These are phyloP conservation scores for Pseudomyrmex pallidus DNA, from an alignment of 1,140 invertebrate species.

Conservation along the genomic window DNA sequence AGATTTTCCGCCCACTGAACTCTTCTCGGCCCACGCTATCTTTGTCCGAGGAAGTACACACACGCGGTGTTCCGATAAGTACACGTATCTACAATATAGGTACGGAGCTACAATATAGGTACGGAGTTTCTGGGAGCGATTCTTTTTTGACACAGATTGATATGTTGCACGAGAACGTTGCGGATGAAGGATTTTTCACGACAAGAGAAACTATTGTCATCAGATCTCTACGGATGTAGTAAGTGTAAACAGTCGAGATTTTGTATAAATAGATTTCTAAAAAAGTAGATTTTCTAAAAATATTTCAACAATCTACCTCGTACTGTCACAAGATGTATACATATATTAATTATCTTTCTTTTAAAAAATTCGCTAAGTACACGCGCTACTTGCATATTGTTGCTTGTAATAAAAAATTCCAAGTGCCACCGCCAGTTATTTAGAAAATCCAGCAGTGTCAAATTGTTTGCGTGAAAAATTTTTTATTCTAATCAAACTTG, in stretches of 20 bases:
- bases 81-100: not conserved
- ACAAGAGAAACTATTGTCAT: not conserved
- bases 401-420: too few relatives aligned
- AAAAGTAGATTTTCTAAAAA: not conserved
- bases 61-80: not conserved
- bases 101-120: not conserved
- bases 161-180: not conserved
- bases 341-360: too few relatives aligned
- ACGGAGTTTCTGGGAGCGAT: not conserved
- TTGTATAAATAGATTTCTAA: not conserved
- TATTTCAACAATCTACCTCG: not conserved
- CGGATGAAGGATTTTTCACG: not conserved
- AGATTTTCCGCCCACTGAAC: slow-evolving; percentile 36
- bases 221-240: not conserved
- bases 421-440: too few relatives aligned
- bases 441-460: too few relatives aligned
- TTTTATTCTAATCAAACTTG: too few relatives aligned
- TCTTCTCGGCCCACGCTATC: slow-evolving; percentile 20
- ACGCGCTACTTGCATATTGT: too few relatives aligned
- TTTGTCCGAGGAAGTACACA: slow-evolving; percentile 6
- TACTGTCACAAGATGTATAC: too few relatives aligned
- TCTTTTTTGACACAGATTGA: slow-evolving; percentile 10
- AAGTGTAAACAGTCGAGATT: not conserved
- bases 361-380: too few relatives aligned
- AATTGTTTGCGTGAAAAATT: too few relatives aligned